Evolutionary conservation across 2,888 invertebrate species (phyloP), one percentile per base, ranked within the genome.

Genomic region (Paralinhomoeus sp.): DNA sequence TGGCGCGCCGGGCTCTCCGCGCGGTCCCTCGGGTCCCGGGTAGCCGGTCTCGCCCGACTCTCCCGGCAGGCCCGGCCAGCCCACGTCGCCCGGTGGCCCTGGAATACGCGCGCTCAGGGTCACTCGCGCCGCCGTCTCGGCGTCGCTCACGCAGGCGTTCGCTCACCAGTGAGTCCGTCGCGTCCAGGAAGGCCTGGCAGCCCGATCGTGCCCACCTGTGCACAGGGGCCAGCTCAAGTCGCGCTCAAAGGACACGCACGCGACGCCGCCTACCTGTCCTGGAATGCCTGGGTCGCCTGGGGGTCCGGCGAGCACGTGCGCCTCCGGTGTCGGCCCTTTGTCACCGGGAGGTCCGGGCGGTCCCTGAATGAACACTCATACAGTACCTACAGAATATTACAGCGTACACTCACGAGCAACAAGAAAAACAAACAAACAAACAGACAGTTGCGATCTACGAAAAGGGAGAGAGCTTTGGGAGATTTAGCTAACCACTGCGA

Each of bases 261-360:
- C 61, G 39, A 56, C 46, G 3, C 61, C 60, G 41, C 61, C 61
- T 13, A 54, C 50, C 39, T 53, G 53, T 48, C 58, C 58, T n/a
- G 57, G 50, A 44, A 61, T 57, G 35, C 61, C 61, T 17, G 56
- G 50, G 45, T 61, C 60, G 37, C 61, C 61, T 12, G 57, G 57
- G 2, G 57, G 56, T 23, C 45, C 43, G 15, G 47, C 39, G 12
- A 33, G 27, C 3, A 51, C 41, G 43, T 50, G 49, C 18, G 56
- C 60, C 47, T 56, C 53, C 0, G 60, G 60, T 1, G 60, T 60
- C 22, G 54, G 54, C 44, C 60, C 61, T 48, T 61, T 61, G 47
- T 60, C 58, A 41, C 61, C 61, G 3, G 61, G 60, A 5, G 50
- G 51, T n/a, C 51, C 47, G n/a, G 41, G 39, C 24, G 40, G 41